phyloP scores from a whole-genome alignment of 2,113 vertebrate species.

The Ranitomeya imitator region DNA sequence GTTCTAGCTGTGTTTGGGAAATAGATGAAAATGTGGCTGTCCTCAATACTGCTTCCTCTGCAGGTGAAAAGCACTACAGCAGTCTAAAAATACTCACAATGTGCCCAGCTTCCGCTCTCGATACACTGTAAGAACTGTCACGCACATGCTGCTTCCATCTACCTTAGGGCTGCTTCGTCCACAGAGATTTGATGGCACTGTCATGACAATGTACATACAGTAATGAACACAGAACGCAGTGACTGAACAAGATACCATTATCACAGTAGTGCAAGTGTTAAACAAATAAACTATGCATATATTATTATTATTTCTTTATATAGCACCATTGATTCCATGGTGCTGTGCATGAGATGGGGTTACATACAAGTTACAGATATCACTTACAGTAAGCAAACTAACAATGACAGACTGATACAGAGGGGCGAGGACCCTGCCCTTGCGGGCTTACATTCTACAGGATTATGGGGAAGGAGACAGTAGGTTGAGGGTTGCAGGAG shows the following conservation, averaged over 20 bases:
- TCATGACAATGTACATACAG: neutral
- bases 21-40: conserved; percentile 16
- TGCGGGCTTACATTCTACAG: too few species aligned
- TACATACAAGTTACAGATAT: too few species aligned
- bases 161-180: neutral
- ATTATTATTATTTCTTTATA: too few species aligned
- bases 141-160: conserved; percentile 21
- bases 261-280: neutral
- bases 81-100: conserved; percentile 11
- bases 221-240: neutral
- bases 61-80: neutral
- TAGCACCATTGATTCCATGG: too few species aligned
- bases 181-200: neutral
- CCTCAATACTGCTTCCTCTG: conserved; percentile 37
- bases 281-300: neutral
- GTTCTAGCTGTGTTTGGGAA: neutral
- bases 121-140: conserved; percentile 26
- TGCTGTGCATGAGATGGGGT: too few species aligned
- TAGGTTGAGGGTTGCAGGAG: too few species aligned
- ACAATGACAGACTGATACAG: too few species aligned
- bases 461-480: too few species aligned
- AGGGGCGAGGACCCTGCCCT: too few species aligned
- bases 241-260: neutral
- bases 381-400: too few species aligned
- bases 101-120: conserved; percentile 23